Conservation (phyloP, 2,888 invertebrate genomes). For the Pollenia griseotomentosa region DNA sequence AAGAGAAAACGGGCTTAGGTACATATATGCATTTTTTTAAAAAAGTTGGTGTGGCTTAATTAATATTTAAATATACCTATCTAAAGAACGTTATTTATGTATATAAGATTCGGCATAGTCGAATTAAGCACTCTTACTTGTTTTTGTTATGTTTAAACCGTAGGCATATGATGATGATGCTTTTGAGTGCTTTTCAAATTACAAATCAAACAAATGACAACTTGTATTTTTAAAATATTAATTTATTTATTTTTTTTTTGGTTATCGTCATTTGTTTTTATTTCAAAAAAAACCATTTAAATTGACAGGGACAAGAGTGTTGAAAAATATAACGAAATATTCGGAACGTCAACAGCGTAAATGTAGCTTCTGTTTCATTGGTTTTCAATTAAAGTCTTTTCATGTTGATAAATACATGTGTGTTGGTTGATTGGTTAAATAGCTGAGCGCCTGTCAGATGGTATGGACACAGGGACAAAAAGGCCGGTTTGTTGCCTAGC, state of each 20-base stretch:
- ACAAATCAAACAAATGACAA: slow-evolving; percentile 36
- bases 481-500: no score
- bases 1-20: no score
- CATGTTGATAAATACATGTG: slow-evolving; percentile 54
- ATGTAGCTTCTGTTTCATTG: slow-evolving; percentile 64
- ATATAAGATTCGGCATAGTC: no score
- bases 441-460: background rate
- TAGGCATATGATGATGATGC: background rate
- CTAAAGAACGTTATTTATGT: no score
- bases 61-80: no score
- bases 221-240: background rate
- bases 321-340: slow-evolving; percentile 44
- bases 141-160: slow-evolving; percentile 5
- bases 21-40: no score
- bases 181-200: slow-evolving; percentile 56
- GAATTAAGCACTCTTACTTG: no score
- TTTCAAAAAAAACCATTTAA: slow-evolving; percentile 19
- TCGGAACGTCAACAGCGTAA: slow-evolving; percentile 64
- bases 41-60: no score
- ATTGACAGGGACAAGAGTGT: slow-evolving; percentile 8
- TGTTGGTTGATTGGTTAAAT: slow-evolving; percentile 60
- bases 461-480: background rate
- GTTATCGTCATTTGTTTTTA: background rate
- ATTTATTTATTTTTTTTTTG: background rate
- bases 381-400: slow-evolving; percentile 69